Conservation (phyloP, 2,797 vertebrate species). For the Hylomyscus alleni region DNA sequence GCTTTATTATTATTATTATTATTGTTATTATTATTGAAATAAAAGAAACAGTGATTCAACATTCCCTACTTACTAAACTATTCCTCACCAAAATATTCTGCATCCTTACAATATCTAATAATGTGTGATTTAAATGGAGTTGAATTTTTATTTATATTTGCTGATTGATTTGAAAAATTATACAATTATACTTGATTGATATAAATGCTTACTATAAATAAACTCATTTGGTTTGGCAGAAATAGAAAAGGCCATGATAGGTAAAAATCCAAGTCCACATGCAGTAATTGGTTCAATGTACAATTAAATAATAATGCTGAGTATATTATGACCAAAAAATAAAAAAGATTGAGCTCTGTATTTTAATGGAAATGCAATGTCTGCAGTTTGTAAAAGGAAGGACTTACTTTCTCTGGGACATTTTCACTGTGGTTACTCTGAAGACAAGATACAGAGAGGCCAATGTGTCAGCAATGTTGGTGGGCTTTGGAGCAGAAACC, state of each 20-base stretch:
- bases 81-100: constrained; percentile 31
- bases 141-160: constrained; percentile 59
- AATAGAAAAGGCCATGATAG: background rate
- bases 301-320: background rate
- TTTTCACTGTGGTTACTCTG: background rate
- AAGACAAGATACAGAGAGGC: background rate
- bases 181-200: background rate
- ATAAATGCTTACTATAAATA: constrained; percentile 7
- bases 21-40: constrained; percentile 65
- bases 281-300: constrained; percentile 40
- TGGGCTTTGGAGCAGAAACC: background rate
- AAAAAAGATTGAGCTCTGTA: background rate
- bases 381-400: background rate
- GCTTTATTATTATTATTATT: constrained; percentile 37
- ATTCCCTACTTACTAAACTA: constrained; percentile 11
- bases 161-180: constrained; percentile 8
- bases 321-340: background rate
- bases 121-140: background rate
- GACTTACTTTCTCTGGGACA: background rate
- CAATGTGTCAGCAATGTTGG: background rate
- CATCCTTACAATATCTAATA: background rate
- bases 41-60: constrained; percentile 33
- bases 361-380: constrained; percentile 3
- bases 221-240: constrained; percentile 33
- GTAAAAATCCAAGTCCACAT: background rate